Percentiles rank a stretch among this genome's conserved stretches.
Evolutionary conservation across 1,140 invertebrate genomes (phyloP).

Genomic region (Leptinotarsa lineolata): DNA sequence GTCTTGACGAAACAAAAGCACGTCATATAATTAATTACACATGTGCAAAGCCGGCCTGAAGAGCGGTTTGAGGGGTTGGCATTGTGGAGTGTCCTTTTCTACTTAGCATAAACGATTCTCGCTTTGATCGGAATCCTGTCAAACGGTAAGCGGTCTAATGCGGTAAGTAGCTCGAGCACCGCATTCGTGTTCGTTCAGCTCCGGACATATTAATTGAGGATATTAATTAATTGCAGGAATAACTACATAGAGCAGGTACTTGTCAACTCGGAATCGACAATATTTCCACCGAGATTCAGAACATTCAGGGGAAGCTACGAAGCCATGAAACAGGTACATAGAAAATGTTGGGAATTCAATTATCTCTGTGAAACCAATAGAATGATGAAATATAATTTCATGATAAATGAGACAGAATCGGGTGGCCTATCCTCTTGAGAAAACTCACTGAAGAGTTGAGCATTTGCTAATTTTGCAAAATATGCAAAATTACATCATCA

Average conservation of each 20-base stretch:
- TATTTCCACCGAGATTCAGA: neutral
- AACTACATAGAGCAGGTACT: conserved; percentile 8
- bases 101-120: conserved; percentile 17
- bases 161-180: conserved; percentile 20
- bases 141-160: conserved; percentile 21
- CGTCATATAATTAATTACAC: conserved; percentile 17
- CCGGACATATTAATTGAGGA: conserved; percentile 20
- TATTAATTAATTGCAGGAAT: conserved; percentile 20
- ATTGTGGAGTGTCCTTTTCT: conserved; percentile 25
- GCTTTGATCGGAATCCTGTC: conserved; percentile 16
- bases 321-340: no score
- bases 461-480: no score
- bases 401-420: no score
- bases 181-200: conserved; percentile 17
- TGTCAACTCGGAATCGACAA: neutral
- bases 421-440: no score
- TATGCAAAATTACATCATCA: no score
- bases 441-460: no score
- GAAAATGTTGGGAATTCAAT: no score
- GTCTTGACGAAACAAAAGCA: conserved; percentile 24
- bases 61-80: neutral
- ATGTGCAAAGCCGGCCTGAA: conserved; percentile 12
- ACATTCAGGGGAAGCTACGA: neutral
- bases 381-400: no score
- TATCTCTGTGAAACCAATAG: no score